Evolutionary conservation across 2,888 invertebrate species (phyloP).

Genomic region (Cephus rjabovi): DNA sequence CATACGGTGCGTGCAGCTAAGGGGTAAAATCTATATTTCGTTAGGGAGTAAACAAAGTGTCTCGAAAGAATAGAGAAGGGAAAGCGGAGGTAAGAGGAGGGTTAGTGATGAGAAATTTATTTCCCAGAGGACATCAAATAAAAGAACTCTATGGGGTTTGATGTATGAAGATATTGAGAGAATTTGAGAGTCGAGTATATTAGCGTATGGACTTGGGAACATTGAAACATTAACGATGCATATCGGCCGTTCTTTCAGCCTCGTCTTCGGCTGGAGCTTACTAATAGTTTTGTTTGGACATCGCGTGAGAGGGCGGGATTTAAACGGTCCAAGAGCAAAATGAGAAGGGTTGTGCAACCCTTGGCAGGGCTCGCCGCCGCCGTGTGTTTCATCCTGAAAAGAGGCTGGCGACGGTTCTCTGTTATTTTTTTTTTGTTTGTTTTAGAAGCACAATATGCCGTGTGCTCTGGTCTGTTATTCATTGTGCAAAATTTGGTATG

Average conservation of each 20-base stretch:
- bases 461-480: not conserved
- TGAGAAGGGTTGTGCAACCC: conserved; percentile 1
- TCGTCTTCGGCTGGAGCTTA: not conserved
- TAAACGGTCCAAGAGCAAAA: not conserved
- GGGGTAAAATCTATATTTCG: not conserved
- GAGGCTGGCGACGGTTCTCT: not conserved
- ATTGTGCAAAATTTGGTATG: not conserved
- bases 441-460: not conserved
- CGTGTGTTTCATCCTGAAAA: not conserved
- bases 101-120: conserved; percentile 6
- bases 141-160: too few relatives aligned
- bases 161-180: too few relatives aligned
- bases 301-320: not conserved
- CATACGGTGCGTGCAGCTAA: not conserved
- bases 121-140: not conserved
- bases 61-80: conserved; percentile 10
- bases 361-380: not conserved
- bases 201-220: not conserved
- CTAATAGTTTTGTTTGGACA: not conserved
- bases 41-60: not conserved
- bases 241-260: not conserved
- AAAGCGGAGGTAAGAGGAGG: conserved; percentile 6
- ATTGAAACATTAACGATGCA: not conserved
- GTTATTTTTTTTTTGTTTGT: not conserved
- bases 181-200: not conserved